Percentiles rank a stretch among this genome's conserved stretches.
Conservation (phyloP, 2,797 vertebrate species). For the Ataeniobius toweri region DNA sequence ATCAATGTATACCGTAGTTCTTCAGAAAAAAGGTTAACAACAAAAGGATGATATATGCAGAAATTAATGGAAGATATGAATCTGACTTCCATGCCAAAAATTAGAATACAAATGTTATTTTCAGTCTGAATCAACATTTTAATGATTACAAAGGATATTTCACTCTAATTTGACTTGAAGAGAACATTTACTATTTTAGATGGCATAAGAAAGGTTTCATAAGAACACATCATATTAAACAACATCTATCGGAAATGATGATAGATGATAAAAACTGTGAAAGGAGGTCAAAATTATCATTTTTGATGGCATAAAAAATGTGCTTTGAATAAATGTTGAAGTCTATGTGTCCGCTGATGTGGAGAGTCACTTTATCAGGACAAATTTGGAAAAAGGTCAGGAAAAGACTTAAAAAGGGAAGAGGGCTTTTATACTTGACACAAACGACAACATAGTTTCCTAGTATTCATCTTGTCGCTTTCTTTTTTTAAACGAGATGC, state of each 20-base stretch:
- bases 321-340: not conserved
- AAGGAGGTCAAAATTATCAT: not conserved
- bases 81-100: conserved; percentile 73
- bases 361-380: not conserved
- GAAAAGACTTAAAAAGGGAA: not conserved
- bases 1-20: conserved; percentile 22
- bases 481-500: not conserved
- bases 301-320: not conserved
- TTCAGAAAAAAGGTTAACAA: conserved; percentile 48
- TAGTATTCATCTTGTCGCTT: not conserved
- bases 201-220: not conserved
- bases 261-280: not conserved
- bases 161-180: conserved; percentile 15
- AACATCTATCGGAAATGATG: too few species aligned
- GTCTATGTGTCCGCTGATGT: not conserved
- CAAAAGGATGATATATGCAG: conserved; percentile 58
- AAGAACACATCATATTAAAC: not conserved
- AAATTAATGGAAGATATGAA: conserved; percentile 72
- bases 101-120: conserved; percentile 61
- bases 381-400: not conserved
- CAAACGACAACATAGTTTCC: not conserved
- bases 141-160: conserved; percentile 23
- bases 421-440: not conserved
- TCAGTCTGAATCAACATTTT: conserved; percentile 46
- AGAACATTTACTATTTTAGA: not conserved